Conservation (phyloP, 2,113 vertebrate genomes). For the Ramphastos sulfuratus region DNA sequence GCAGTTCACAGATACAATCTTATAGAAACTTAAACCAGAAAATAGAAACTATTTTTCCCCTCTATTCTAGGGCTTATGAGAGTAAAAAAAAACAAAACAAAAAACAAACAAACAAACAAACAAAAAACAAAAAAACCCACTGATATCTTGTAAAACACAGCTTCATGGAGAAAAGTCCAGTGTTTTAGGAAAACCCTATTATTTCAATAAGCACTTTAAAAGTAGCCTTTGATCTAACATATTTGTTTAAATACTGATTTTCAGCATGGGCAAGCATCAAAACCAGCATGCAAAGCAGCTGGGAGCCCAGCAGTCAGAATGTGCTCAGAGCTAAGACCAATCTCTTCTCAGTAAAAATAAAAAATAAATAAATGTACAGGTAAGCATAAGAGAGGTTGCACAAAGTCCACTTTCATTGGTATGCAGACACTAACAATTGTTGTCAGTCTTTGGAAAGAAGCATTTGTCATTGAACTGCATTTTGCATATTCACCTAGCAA, state of each 20-base stretch:
- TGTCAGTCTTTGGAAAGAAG: neutral
- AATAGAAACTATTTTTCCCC: neutral
- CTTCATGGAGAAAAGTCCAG: neutral
- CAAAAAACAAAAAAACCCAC: too few species aligned
- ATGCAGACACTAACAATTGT: neutral
- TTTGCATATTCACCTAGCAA: accelerated
- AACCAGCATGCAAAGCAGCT: neutral
- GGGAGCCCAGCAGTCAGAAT: neutral
- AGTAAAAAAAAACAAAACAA: neutral
- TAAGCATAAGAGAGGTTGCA: neutral
- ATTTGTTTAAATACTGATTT: neutral
- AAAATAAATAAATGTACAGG: too few species aligned
- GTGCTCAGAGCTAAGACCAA: neutral
- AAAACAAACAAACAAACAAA: too few species aligned
- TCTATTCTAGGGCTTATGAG: neutral
- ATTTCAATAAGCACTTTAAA: neutral
- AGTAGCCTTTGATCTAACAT: neutral
- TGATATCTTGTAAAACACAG: accelerated
- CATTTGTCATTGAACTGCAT: accelerated
- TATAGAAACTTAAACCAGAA: neutral
- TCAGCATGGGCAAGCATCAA: neutral
- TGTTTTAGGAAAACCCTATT: neutral
- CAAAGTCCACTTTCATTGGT: too few species aligned
- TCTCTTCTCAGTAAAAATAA: neutral
- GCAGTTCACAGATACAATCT: neutral